These are phyloP conservation scores for Porphyrio hochstetteri DNA, from an alignment of 2,113 vertebrate species.

Conservation along the genomic window DNA sequence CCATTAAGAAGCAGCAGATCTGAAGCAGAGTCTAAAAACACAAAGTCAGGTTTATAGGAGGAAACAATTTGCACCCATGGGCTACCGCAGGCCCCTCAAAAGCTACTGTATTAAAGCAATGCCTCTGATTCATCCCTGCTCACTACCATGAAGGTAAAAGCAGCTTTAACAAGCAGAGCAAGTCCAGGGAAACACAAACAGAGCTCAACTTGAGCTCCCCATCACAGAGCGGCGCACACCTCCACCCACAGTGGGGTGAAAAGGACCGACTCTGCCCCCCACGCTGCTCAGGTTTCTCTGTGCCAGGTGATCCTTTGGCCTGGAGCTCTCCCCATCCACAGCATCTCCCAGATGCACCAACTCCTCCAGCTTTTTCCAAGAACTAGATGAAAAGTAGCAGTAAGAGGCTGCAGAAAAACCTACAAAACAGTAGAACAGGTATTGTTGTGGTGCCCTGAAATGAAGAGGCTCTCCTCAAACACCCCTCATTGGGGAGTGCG, in stretches of 20 bases:
- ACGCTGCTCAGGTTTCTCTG: fast-evolving
- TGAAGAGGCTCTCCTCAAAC: background rate
- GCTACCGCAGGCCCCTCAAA: background rate
- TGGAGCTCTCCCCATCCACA: background rate
- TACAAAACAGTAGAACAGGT: background rate
- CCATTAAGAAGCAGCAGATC: background rate
- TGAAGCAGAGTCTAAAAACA: background rate
- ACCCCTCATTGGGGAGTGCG: fast-evolving
- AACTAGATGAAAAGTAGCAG: background rate
- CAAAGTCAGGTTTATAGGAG: background rate
- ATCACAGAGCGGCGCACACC: fast-evolving
- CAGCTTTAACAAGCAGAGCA: background rate
- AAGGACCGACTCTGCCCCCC: background rate
- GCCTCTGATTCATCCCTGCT: background rate
- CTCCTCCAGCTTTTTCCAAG: background rate
- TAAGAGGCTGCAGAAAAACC: background rate
- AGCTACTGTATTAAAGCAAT: background rate
- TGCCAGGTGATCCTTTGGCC: background rate
- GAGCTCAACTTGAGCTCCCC: background rate
- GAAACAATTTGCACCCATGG: background rate
- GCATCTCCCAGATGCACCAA: background rate
- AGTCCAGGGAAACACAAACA: background rate
- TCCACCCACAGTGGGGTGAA: background rate
- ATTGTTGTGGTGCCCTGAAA: fast-evolving
- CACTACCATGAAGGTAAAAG: background rate